These are phyloP conservation scores for Halcyon chelicuti DNA, from an alignment of 2,797 vertebrate species.

Conservation along the genomic window DNA sequence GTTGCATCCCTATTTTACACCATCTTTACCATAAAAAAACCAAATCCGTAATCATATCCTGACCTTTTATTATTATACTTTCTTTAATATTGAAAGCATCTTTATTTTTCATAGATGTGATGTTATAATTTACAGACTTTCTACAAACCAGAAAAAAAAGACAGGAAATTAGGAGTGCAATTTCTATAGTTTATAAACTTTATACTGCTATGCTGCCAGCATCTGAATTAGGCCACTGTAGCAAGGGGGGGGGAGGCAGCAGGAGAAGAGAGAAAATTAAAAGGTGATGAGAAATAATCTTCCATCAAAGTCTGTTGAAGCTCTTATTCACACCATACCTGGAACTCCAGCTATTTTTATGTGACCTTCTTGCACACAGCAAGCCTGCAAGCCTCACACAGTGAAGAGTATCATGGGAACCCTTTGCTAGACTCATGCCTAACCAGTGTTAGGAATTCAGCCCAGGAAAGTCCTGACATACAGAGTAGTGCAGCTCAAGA, in stretches of 20 bases:
- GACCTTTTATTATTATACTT: not conserved
- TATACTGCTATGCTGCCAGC: not conserved
- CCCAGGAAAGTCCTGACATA: not conserved
- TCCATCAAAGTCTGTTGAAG: not conserved
- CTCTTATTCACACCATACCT: not conserved
- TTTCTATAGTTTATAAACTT: not conserved
- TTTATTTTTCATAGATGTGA: not conserved
- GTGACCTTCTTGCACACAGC: not conserved
- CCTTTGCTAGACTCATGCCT: not conserved
- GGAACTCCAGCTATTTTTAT: not conserved
- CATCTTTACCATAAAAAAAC: not conserved
- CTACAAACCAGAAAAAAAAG: not conserved
- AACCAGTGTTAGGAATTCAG: not conserved
- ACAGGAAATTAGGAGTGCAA: not conserved
- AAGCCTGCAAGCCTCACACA: not conserved
- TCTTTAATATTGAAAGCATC: not conserved
- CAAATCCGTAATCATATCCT: not conserved
- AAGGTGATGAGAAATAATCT: not conserved
- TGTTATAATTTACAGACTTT: not conserved
- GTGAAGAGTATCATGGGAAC: not conserved
- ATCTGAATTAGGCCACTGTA: not conserved
- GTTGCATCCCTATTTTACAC: not conserved
- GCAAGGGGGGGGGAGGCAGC: not conserved
- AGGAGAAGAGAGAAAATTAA: too few relatives aligned
- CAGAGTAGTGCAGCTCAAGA: not conserved